A percentile compares a stretch with the other conserved stretches of the same genome.
Evolutionary conservation across 1,140 invertebrate genomes (phyloP).

Genomic region (Drosophila neocordata): DNA sequence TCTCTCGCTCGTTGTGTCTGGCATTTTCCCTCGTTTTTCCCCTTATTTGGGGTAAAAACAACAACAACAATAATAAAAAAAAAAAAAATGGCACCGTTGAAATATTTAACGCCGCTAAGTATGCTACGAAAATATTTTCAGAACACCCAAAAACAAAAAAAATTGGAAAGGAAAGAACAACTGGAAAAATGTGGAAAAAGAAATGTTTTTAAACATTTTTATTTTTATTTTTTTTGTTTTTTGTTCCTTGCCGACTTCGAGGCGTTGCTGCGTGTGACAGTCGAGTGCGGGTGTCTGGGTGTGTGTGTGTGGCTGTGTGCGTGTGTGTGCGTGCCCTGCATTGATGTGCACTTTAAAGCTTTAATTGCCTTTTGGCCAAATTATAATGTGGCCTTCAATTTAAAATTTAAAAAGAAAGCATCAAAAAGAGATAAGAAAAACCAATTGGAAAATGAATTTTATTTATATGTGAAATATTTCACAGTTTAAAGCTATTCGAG

Average conservation of each 20-base stretch:
- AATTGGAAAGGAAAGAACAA: conserved; percentile 1
- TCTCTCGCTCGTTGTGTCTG: conserved; percentile 13
- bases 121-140: conserved; percentile 70
- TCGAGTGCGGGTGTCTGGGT: conserved; percentile 17
- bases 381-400: conserved; percentile 59
- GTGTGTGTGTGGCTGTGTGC: not conserved
- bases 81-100: conserved; percentile 75
- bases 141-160: conserved; percentile 19
- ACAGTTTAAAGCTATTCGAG: no score
- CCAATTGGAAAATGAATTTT: not conserved
- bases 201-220: conserved; percentile 12
- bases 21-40: conserved; percentile 28
- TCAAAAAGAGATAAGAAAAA: conserved; percentile 23
- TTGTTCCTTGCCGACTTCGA: conserved; percentile 28
- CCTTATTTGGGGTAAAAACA: conserved; percentile 13
- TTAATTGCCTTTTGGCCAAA: conserved; percentile 42
- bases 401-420: conserved; percentile 57
- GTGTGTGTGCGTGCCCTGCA: not conserved
- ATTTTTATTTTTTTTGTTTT: no score
- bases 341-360: conserved; percentile 32
- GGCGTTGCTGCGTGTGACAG: conserved; percentile 72
- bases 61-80: conserved; percentile 32
- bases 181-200: conserved; percentile 31
- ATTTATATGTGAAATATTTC: no score
- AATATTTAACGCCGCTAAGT: conserved; percentile 78